Conservation (phyloP, 2,113 vertebrate genomes). For the Chionomys nivalis region DNA sequence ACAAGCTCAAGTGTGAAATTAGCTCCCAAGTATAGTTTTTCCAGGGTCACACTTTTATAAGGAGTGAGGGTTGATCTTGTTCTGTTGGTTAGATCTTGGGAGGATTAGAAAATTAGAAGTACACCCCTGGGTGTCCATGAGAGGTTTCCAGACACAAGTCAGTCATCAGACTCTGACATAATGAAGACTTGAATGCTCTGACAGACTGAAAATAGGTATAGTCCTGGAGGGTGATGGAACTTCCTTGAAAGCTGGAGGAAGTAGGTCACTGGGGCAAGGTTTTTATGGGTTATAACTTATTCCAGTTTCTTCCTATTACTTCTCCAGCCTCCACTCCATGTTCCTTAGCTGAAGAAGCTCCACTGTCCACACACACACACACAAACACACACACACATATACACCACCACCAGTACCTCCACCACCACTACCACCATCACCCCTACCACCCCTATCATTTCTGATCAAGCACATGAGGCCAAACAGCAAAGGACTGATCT, state of each 20-base stretch:
- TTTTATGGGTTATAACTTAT: neutral
- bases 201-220: neutral
- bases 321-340: neutral
- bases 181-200: neutral
- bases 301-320: neutral
- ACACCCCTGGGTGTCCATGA: neutral
- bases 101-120: neutral
- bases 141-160: neutral
- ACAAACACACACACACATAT: too few species aligned
- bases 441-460: neutral
- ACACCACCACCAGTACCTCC: too few species aligned
- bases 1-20: neutral
- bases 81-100: neutral
- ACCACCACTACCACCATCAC: neutral
- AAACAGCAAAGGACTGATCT: neutral
- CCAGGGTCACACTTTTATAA: neutral
- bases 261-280: neutral
- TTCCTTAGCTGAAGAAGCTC: neutral
- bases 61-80: neutral
- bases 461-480: neutral
- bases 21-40: slow-evolving; percentile 9
- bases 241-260: neutral
- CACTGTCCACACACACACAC: neutral
- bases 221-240: neutral
- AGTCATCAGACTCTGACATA: neutral